phyloP scores from a whole-genome alignment of 2,888 invertebrate species.

The Andrena hattorfiana region DNA sequence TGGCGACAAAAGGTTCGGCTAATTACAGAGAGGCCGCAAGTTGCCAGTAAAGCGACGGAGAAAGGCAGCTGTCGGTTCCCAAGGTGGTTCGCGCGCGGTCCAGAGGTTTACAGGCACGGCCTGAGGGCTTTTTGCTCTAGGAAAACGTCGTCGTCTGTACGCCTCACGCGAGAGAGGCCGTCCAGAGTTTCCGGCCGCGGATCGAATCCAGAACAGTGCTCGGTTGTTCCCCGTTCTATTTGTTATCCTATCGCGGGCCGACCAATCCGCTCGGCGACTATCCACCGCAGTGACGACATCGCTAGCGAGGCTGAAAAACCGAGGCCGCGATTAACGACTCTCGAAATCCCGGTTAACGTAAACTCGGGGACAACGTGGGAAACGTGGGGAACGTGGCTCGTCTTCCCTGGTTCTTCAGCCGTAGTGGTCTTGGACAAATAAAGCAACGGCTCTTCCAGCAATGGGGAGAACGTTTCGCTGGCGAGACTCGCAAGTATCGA shows the following conservation, averaged over 20 bases:
- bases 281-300: constrained; percentile 49
- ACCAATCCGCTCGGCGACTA: constrained; percentile 10
- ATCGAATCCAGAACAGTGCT: constrained; percentile 72
- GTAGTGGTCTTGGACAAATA: neutral
- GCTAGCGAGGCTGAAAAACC: constrained; percentile 17
- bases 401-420: neutral
- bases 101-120: constrained; percentile 53
- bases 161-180: constrained; percentile 56
- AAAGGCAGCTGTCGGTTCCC: constrained; percentile 79
- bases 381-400: constrained; percentile 59
- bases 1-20: constrained; percentile 74
- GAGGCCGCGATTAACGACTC: constrained; percentile 16
- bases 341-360: constrained; percentile 43
- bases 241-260: constrained; percentile 63
- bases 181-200: constrained; percentile 75
- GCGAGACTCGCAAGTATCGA: neutral
- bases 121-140: constrained; percentile 70
- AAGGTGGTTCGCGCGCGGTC: constrained; percentile 62
- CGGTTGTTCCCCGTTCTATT: constrained; percentile 55
- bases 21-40: constrained; percentile 80
- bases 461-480: neutral
- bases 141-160: constrained; percentile 53
- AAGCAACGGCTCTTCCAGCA: neutral
- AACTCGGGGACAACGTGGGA: constrained; percentile 61
- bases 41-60: constrained; percentile 73